These are phyloP conservation scores for Cerastis rubricosa DNA, from an alignment of 2,888 invertebrate genomes.

Conservation along the genomic window DNA sequence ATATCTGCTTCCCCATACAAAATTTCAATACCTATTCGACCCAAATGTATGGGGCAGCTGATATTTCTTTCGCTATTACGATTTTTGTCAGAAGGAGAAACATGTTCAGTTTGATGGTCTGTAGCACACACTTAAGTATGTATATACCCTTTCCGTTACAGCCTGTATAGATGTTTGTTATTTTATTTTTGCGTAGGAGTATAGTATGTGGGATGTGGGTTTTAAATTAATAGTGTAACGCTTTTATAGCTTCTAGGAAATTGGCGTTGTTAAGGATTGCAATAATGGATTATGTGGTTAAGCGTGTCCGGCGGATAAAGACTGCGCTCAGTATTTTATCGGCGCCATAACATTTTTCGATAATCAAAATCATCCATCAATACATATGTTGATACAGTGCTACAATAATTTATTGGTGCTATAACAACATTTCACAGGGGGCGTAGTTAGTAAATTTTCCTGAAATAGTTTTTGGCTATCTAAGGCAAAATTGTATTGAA, in stretches of 20 bases:
- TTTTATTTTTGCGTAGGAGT: constrained; percentile 17
- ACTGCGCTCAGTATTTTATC: not conserved
- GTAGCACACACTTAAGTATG: too few relatives aligned
- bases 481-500: not conserved
- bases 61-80: too few relatives aligned
- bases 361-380: not conserved
- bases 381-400: not conserved
- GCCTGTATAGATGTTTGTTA: not conserved
- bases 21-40: too few relatives aligned
- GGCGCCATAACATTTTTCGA: not conserved
- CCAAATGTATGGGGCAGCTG: too few relatives aligned
- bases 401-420: not conserved
- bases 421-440: accelerated
- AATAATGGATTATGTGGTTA: not conserved
- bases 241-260: constrained; percentile 2
- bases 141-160: too few relatives aligned
- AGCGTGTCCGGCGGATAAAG: not conserved
- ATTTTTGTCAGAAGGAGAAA: too few relatives aligned
- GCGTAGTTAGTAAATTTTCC: not conserved
- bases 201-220: not conserved
- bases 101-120: too few relatives aligned
- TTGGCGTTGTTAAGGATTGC: not conserved
- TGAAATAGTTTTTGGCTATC: not conserved
- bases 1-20: too few relatives aligned
- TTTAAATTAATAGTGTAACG: not conserved